A percentile compares a stretch with the other conserved stretches of the same genome.
phyloP scores from a whole-genome alignment of 2,113 vertebrate species.

The Naja naja region DNA sequence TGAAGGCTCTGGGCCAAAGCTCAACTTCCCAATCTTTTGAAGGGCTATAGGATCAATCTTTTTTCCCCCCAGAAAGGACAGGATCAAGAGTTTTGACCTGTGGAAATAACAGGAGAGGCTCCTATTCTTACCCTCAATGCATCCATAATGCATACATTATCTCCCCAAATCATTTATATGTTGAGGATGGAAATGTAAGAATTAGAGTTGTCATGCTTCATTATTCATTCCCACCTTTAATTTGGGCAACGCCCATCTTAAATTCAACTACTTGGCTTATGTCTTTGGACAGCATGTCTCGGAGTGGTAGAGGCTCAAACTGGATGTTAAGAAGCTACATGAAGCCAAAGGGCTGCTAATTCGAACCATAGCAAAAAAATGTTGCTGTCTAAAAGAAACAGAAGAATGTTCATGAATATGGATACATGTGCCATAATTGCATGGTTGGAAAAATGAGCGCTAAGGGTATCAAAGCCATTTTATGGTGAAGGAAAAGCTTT shows the following conservation, averaged over 20 bases:
- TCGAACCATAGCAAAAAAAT: neutral
- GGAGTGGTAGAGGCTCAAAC: neutral
- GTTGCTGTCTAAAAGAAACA: constrained; percentile 1
- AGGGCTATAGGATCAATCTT: neutral
- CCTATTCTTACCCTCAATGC: neutral
- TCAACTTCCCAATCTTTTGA: neutral
- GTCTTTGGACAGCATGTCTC: neutral
- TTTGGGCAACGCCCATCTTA: neutral
- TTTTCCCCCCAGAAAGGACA: neutral
- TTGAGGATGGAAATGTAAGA: neutral
- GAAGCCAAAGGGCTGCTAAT: neutral
- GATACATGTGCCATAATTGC: neutral
- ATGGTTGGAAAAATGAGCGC: neutral
- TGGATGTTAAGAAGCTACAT: neutral
- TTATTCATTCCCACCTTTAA: neutral
- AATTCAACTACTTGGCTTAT: neutral
- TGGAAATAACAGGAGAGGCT: neutral
- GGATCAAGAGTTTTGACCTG: neutral
- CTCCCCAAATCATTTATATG: neutral
- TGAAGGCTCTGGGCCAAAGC: neutral
- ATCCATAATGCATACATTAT: neutral
- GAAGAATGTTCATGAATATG: constrained; percentile 21
- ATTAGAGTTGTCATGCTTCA: neutral
- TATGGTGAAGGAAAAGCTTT: neutral
- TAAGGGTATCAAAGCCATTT: constrained; percentile 25